Evolutionary conservation across 2,888 invertebrate species (phyloP).

Genomic region (Dinocampus coccinellae): DNA sequence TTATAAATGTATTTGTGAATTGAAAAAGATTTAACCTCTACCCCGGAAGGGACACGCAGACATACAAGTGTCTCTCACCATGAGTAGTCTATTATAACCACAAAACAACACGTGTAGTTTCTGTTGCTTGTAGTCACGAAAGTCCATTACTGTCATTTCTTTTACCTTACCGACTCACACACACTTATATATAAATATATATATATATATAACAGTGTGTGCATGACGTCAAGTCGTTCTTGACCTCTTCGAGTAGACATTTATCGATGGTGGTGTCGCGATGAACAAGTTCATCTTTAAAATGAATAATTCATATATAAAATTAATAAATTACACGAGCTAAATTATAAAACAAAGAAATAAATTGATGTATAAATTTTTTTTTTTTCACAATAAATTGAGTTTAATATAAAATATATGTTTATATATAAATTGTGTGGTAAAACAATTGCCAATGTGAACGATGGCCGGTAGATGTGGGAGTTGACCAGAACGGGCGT

Average conservation of each 20-base stretch:
- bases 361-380: too few species aligned
- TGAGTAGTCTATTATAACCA: constrained; percentile 18
- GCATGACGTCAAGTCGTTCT: constrained; percentile 35
- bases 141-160: constrained; percentile 37
- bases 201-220: not conserved
- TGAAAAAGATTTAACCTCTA: too few species aligned
- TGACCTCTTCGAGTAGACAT: constrained; percentile 35
- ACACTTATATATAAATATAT: not conserved
- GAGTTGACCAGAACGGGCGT: constrained; percentile 57
- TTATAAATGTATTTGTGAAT: too few species aligned
- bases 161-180: not conserved
- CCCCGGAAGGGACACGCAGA: too few species aligned
- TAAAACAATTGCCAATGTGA: constrained; percentile 40
- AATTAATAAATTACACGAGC: not conserved
- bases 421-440: constrained; percentile 1
- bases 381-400: too few species aligned
- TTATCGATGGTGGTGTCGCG: constrained; percentile 32
- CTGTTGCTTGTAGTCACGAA: constrained; percentile 41
- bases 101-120: constrained; percentile 39
- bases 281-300: constrained; percentile 7
- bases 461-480: constrained; percentile 51
- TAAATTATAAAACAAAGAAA: too few species aligned
- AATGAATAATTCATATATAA: not conserved
- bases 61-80: not conserved
- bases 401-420: not conserved